Evolutionary conservation across 2,113 vertebrate species (phyloP), one percentile per base, ranked within the genome.

Genomic region (Chlorodrepanis virens): DNA sequence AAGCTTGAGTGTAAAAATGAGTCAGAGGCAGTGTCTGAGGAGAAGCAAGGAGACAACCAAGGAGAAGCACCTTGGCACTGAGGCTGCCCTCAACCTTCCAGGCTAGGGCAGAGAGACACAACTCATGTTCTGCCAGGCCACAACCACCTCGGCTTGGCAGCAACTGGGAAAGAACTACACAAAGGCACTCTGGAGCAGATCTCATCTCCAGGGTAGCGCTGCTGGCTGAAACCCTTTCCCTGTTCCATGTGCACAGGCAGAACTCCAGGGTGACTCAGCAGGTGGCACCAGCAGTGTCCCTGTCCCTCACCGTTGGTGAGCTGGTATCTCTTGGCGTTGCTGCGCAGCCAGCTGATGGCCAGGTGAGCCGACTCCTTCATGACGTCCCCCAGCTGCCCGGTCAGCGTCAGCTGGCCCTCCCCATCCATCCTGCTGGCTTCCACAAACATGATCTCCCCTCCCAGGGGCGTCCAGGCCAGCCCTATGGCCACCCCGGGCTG

Each of bases 351-450:
- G 97, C 99, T 99, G 88, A 99, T 99, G 1, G 99, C 99, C 5
- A 99, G 98, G 52, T 99, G 99, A 0, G 99, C 99, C 0, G 99
- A 99, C 92, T 99, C 99, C 95, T 99, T 99, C 99, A 99, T 99
- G 18, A 99, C 98, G 1, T 99, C 99, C 1, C 99, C 99, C 9
- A 99, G 98, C 84, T 99, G 99, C 7, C 99, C 99, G 0, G 99
- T 99, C 31, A 99, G 91, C 0, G 99, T 99, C 2, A 99, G 98
- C 97, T 99, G 99, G 5, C 99, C 99, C 29, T 99, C 99, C 0
- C 99, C 99, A 3, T 99, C 99, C 98, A 98, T 99, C 11, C 99
- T 98, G 76, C 99, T 99, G 15, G 99, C 99, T 77, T 99, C 99
- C 79, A 99, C 99, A 21, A 99, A 99, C 99, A 99, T 99, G 96